Evolutionary conservation across 2,888 invertebrate species (phyloP), one percentile per base, ranked within the genome.

Genomic region (Cephonodes hylas): DNA sequence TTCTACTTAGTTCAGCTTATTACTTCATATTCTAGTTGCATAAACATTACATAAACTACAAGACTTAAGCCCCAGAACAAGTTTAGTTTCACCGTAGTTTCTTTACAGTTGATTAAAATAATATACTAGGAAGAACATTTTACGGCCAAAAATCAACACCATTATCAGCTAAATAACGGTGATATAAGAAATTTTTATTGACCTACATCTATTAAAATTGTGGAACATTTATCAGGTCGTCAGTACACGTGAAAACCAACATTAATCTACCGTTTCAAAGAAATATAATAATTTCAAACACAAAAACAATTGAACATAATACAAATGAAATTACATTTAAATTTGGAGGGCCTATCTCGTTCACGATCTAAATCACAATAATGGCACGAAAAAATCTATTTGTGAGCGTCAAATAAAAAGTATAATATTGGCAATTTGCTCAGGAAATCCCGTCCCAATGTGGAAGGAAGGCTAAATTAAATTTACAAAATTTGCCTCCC

Each of bases 311-410:
- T 22, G 20, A 15, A 45, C 8, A 22, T 22, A 22, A 31, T 27
- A 27, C 4, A 27, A 53, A 53, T 8, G 27, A 44, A 20, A 44
- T 27, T 38, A 22, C n/a, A 58, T 59, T 34, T 58, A 58, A 20
- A 13, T 64, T 7, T 66, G 58, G 58, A 22, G 0, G 22, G 10
- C 53, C 15, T 27, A 53, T 53, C 27, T 25, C 18, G 27, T 18
- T 8, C 10, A 31, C 56, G 58, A 59, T 61, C 42, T 63, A 61
- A 61, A 56, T 45, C 58, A 27, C 56, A 64, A 63, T 45, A 38
- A 25, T 61, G 23, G 10, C 31, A 31, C 46, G n/a, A 46, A 46
- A 45, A 53, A 53, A 53, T 58, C 42, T 58, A 42, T 42, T 42
- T 15, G 44, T 42, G 25, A 42, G 8, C 44, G 42, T 10, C 38